Percentiles rank a stretch among this genome's conserved stretches.
Conservation (phyloP, 2,888 invertebrate species). For the Ophion ventricosus region DNA sequence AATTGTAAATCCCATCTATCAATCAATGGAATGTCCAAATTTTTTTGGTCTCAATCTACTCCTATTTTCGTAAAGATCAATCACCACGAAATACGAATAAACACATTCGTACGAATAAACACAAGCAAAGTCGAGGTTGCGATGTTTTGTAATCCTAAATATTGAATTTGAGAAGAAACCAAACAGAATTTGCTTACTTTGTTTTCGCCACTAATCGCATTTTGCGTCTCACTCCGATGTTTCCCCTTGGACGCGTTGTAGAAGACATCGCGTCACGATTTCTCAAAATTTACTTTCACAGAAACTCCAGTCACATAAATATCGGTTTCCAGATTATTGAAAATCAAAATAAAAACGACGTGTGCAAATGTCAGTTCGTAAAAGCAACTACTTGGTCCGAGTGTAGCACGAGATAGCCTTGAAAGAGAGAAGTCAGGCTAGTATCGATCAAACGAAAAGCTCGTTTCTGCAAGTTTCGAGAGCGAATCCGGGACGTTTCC, state of each 20-base stretch:
- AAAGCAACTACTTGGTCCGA: constrained; percentile 30
- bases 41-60: not conserved
- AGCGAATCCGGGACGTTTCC: not conserved
- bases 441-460: constrained; percentile 66
- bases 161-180: not conserved
- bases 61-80: not conserved
- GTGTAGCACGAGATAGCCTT: constrained; percentile 11
- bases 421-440: constrained; percentile 56
- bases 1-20: constrained; percentile 76
- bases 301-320: not conserved
- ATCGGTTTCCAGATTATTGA: not conserved
- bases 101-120: not conserved
- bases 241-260: constrained; percentile 24
- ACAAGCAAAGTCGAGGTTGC: not conserved
- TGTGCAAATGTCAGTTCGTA: constrained; percentile 30
- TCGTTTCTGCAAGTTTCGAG: constrained; percentile 11
- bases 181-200: constrained; percentile 46
- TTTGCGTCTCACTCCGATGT: constrained; percentile 35
- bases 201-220: constrained; percentile 56
- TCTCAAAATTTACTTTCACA: constrained; percentile 27
- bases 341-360: not conserved
- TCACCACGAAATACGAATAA: not conserved
- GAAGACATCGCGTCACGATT: constrained; percentile 46
- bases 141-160: not conserved
- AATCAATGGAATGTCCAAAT: not conserved